Base-by-base conservation (phyloP, 2,797 vertebrate species). In the Ispidina lecontei region DNA sequence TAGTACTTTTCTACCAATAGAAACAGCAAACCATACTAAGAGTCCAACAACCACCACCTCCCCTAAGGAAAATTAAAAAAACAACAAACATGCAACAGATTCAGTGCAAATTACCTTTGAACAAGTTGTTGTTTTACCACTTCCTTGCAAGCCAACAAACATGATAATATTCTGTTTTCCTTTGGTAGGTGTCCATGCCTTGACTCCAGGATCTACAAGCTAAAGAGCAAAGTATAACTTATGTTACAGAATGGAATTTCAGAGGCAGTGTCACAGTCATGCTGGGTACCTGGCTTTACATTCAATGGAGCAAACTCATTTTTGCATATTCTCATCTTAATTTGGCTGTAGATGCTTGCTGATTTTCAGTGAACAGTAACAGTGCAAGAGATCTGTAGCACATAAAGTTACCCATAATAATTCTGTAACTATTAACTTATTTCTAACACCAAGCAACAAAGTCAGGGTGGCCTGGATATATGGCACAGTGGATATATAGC, bases 111-210 rank as follows among this genome's bases (percentile, higher is more conserved):
- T 96, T 96, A 99, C 99, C 99, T 99, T 99, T 90, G 99, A 99
- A 97, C 99, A 99, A 39, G 99, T 99, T 12, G 99, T 99, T 41
- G 99, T 99, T 98, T 99, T 99, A 78, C 99, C 99, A 79, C 99
- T 99, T 89, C 99, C 99, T 94, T 99, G 99, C 85, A 99, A 98
- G 74, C 99, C 99, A 58, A 99, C 99, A 97, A 99, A 99, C 99
- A 99, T 99, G 94, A 99, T 99, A 89, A 99, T 99, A 35, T 99
- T 99, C 96, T 99, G 99, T 97, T 99, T 99, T 96, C 99, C 99
- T 98, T 99, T 99, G 22, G 99, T 99, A 22, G 99, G 99, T 60
- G 99, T 99, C 99, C 99, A 99, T n/a, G 99, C 99, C 97, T 99
- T 99, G 84, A 99, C 99, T 63, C 99, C 99, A 43, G 99, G 99